Base-by-base conservation (phyloP, 2,113 vertebrate species). In the Apteryx owenii region DNA sequence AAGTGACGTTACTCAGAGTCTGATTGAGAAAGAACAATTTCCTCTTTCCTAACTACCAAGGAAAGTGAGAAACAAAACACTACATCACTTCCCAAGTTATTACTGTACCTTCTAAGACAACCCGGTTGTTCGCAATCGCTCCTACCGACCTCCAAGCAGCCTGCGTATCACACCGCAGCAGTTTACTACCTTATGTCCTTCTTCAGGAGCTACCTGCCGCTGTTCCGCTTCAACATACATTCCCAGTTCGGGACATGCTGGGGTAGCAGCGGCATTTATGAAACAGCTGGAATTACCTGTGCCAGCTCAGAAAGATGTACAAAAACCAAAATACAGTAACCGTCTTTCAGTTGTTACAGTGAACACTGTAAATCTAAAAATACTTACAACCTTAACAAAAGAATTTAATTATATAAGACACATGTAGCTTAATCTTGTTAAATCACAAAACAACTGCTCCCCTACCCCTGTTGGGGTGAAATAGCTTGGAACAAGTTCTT, bases 121-220 rank as follows among this genome's bases (percentile, higher is more conserved):
- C 5, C 23, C 4, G 53, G 51, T 7, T 3, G n/a, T 33, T 40
- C 16, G 11, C 75, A 12, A 4, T 2, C 22, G 66, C 54, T 66
- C 26, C 58, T 2, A 2, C 50, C 33, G 70, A 29, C 50, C 42
- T 17, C 38, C 28, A 4, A 3, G 51, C 15, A 40, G 69, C 48
- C 7, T 3, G 38, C 20, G 28, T 28, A 72, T 33, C 65, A 6
- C 9, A 0, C 46, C 7, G n/a, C 58, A 44, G 69, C 64, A 18
- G 1, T 33, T 48, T 2, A 13, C 2, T 1, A 2, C 9, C 21
- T 8, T 6, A 29, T 7, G 8, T 3, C 65, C 65, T 25, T 17
- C 72, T 21, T 19, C 26, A n/a, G 77, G 21, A 65, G 72, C n/a
- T 75, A 9, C 48, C 62, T 12, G 29, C 33, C n/a, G 4, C 44